Evolutionary conservation across 2,888 invertebrate species (phyloP).

Genomic region (Scelioninae gen. 1): DNA sequence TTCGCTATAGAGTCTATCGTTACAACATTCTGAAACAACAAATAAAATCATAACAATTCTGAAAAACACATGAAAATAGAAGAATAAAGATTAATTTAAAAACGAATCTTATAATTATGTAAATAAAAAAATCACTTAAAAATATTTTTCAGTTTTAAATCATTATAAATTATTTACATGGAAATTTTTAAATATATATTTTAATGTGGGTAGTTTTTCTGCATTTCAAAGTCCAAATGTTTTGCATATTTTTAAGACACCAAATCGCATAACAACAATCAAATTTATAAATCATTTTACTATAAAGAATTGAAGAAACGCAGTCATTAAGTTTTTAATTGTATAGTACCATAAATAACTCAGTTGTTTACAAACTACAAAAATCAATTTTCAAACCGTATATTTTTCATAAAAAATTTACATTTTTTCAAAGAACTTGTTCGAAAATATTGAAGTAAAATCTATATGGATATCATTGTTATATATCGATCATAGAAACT

Average conservation of each 20-base stretch:
- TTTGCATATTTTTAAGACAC: conserved; percentile 6
- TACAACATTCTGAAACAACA: conserved; percentile 86
- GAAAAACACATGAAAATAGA: conserved; percentile 4
- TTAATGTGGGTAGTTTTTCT: not conserved
- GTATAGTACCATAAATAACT: too few species aligned
- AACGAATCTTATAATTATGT: not conserved
- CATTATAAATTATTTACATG: not conserved
- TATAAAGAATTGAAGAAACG: not conserved
- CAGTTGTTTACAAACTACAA: too few species aligned
- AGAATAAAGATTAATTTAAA: not conserved
- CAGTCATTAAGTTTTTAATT: too few species aligned
- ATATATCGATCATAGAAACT: too few species aligned
- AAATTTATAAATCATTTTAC: not conserved
- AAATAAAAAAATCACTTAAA: too few species aligned
- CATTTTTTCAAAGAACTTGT: too few species aligned
- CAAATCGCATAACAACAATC: not conserved
- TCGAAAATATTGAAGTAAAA: too few species aligned
- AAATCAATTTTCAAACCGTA: too few species aligned
- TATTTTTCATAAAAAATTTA: too few species aligned
- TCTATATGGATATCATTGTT: too few species aligned
- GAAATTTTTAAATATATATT: not conserved
- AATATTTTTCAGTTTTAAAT: not conserved
- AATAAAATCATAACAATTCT: conserved; percentile 5
- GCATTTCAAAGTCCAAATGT: conserved; percentile 3
- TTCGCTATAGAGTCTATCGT: conserved; percentile 86